Conservation (phyloP, 2,113 vertebrate species). For the Cyanoramphus novaezelandiae region DNA sequence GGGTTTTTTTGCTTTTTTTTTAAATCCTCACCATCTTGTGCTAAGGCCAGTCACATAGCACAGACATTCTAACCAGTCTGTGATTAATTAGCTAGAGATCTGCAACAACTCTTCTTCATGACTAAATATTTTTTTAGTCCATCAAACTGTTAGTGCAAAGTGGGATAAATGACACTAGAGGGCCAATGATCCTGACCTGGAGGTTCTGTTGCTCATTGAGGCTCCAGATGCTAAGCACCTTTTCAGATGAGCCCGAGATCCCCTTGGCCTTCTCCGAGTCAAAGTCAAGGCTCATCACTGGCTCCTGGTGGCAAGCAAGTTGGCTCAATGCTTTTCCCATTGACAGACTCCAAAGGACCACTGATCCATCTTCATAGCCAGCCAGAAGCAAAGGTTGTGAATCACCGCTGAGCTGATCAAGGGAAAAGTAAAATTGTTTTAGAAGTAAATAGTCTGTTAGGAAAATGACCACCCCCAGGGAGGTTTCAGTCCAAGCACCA, state of each 20-base stretch:
- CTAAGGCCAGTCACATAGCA: conserved; percentile 43
- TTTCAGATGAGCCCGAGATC: conserved; percentile 90
- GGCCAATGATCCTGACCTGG: conserved; percentile 84
- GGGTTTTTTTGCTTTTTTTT: not conserved
- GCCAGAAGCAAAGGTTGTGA: conserved; percentile 82
- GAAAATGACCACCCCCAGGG: not conserved
- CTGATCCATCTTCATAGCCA: conserved; percentile 92
- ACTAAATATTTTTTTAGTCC: conserved; percentile 84
- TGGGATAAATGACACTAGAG: conserved; percentile 71
- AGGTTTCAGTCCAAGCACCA: not conserved
- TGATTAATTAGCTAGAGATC: conserved; percentile 81
- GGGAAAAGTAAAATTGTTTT: not conserved
- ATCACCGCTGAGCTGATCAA: conserved; percentile 73
- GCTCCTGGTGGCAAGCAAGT: conserved; percentile 84
- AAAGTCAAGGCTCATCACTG: conserved; percentile 93
- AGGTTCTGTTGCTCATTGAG: conserved; percentile 86
- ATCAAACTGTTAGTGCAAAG: conserved; percentile 79
- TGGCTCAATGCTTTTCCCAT: conserved; percentile 78
- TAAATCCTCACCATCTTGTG: conserved; percentile 56
- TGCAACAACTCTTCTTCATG: conserved; percentile 77
- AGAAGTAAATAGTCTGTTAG: not conserved
- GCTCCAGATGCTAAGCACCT: conserved; percentile 86
- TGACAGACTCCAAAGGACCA: conserved; percentile 89
- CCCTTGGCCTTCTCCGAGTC: conserved; percentile 83
- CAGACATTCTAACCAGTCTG: conserved; percentile 65